Base-by-base conservation (phyloP, 2,888 invertebrate genomes). In the Sminthurides aquaticus region DNA sequence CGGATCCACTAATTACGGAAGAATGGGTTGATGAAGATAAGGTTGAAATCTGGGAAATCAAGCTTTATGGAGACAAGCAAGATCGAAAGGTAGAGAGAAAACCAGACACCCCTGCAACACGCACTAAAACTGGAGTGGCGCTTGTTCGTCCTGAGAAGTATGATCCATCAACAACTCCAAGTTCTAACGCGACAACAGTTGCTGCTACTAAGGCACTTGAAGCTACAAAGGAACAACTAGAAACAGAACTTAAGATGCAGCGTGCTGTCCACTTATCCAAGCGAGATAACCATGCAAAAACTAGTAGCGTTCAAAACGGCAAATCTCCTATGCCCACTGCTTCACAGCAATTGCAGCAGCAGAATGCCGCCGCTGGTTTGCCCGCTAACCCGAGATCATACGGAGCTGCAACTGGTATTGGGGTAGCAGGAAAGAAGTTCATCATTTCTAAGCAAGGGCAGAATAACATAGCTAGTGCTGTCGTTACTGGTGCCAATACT, bases 1-100 rank as follows among this genome's bases (percentile, higher is more conserved):
- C 91, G 5, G 94, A 95, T 77, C 96, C 97, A 0, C 91, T 93
- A 81, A 91, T 96, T 15, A 86, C 88, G 0, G 96, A 97, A 79
- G 90, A 91, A 76, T 97, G 97, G 97, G 89, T 95, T 0, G 93
- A 94, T 74, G 97, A 98, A 79, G 94, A 95, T 72, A 90, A 91
- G 77, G 80, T 98, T 55, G 96, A 97, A 77, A 80, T 98, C 49
- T 97, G 96, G 96, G 96, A 97, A 80, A 94, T 97, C 67, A 91
- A 91, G 76, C 88, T 90, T 76, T 94, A 92, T 78, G 91, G 91
- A 25, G 93, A 94, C 79, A 87, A 85, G 84, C 86, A 84, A 22
- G 71, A 71, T n/a, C 73, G 66, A 52, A 72, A 71, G 48, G 43
- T 49, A 11, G 71, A 70, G 24, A 58, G 66, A 49, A 69, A 64